phyloP scores from a whole-genome alignment of 2,113 vertebrate genomes.

The Saguinus imperator region DNA sequence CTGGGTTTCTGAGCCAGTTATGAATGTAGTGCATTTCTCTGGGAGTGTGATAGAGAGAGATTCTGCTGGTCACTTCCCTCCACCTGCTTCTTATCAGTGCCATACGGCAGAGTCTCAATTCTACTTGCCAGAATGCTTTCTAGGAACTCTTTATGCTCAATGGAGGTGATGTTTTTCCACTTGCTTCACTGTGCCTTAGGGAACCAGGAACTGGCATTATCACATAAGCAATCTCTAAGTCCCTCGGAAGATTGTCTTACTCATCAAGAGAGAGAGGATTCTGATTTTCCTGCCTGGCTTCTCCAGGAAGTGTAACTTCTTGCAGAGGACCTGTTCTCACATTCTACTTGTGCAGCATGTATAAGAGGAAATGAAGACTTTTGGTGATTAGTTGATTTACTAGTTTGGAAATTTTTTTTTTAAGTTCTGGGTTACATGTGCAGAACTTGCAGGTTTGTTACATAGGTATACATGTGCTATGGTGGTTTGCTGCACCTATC shows the following conservation, averaged over 20 bases:
- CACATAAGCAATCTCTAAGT: accelerated
- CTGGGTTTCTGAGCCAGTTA: background rate
- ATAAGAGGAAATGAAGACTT: background rate
- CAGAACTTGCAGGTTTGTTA: too few species aligned
- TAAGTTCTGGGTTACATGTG: too few species aligned
- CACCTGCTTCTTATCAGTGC: background rate
- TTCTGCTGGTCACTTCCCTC: background rate
- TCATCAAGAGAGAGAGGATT: background rate
- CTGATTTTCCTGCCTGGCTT: background rate
- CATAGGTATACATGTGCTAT: too few species aligned
- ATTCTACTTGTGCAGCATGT: accelerated
- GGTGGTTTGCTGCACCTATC: too few species aligned
- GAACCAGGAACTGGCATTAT: background rate
- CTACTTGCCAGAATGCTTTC: accelerated
- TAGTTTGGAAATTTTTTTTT: background rate
- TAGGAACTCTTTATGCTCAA: accelerated
- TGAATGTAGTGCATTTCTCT: background rate
- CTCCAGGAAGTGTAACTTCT: background rate
- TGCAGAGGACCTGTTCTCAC: background rate
- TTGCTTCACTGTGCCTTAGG: background rate
- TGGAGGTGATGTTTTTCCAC: accelerated
- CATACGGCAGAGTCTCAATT: background rate
- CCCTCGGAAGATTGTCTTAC: accelerated
- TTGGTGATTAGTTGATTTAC: background rate
- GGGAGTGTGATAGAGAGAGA: background rate